Evolutionary conservation across 2,797 vertebrate species (phyloP).

Genomic region (Pangasius djambal): DNA sequence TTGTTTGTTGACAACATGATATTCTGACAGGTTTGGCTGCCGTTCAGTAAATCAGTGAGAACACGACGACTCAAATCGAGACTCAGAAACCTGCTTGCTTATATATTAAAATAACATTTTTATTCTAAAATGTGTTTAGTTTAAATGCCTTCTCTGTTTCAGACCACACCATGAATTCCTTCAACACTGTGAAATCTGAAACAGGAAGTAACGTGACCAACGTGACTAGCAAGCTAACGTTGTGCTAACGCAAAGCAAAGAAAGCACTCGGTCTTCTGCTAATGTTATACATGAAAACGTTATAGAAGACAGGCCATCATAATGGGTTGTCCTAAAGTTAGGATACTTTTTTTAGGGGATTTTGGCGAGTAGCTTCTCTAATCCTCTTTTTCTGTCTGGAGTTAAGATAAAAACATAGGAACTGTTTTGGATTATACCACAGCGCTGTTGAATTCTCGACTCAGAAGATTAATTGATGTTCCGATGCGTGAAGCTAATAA

Average conservation of each 20-base stretch:
- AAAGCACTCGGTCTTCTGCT: not conserved
- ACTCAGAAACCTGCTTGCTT: not conserved
- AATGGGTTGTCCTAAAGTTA: too few relatives aligned
- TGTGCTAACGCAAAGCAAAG: not conserved
- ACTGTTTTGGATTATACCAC: not conserved
- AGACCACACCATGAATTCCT: not conserved
- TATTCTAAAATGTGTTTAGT: not conserved
- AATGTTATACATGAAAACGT: not conserved
- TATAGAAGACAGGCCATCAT: too few relatives aligned
- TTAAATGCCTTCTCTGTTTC: too few relatives aligned
- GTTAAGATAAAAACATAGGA: not conserved
- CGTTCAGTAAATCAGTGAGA: not conserved
- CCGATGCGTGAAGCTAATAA: not conserved
- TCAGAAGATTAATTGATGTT: not conserved
- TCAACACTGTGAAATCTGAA: not conserved
- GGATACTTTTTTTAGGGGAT: too few relatives aligned
- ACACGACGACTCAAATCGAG: not conserved
- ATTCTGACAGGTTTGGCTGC: not conserved
- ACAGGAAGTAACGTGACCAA: not conserved
- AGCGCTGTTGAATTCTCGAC: not conserved
- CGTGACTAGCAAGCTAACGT: not conserved
- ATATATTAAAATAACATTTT: not conserved
- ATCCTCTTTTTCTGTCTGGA: not conserved
- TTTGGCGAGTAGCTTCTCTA: too few relatives aligned
- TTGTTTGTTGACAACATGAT: not conserved